Base-by-base conservation (phyloP, 2,888 invertebrate species). In the Alentia gelatinosa region DNA sequence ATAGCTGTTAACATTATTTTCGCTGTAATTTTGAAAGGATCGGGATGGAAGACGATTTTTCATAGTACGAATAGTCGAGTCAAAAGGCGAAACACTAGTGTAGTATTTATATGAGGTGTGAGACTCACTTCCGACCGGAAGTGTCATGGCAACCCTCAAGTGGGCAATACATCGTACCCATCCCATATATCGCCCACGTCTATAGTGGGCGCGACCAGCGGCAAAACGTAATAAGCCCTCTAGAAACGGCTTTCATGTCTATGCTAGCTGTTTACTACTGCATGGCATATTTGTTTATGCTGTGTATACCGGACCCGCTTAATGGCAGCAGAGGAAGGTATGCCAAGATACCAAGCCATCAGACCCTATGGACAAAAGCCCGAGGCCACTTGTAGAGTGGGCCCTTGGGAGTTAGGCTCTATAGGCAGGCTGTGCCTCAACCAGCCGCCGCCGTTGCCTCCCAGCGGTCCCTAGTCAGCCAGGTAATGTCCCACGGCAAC, bases 401-500 rank as follows among this genome's bases (percentile, higher is more conserved):
- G 30, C 86, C 47, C 50, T 33, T 12, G 86, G 86, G 86, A 86
- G 47, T 12, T 19, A 12, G 19, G 42, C 86, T 86, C 42, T 26
- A 86, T 47, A 47, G 86, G 47, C 86, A 47, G 86, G 47, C 86
- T 47, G 79, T 79, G 37, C 79, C 79, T 15, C 79, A 35, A 39
- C 23, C 79, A 26, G 42, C 47, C 86, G 50, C 42, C 86, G 23
- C 42, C 7, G 47, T 30, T 5, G 86, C n/a, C 50, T 7, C 50
- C 26, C 47, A 23, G 86, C 86, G 12, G 86, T 33, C 33, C 86
- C 86, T 30, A 1, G 47, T 33, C 86, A n/a, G 35, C 86, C 86
- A 86, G 86, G 47, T 86, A 86, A 83, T 83, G 83, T 86, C 86
- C 86, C 86, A 47, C 42, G 86, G 86, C 86, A 86, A 86, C 86